Conservation (phyloP, 1,140 invertebrate genomes). For the Mizuhopecten yessoensis region DNA sequence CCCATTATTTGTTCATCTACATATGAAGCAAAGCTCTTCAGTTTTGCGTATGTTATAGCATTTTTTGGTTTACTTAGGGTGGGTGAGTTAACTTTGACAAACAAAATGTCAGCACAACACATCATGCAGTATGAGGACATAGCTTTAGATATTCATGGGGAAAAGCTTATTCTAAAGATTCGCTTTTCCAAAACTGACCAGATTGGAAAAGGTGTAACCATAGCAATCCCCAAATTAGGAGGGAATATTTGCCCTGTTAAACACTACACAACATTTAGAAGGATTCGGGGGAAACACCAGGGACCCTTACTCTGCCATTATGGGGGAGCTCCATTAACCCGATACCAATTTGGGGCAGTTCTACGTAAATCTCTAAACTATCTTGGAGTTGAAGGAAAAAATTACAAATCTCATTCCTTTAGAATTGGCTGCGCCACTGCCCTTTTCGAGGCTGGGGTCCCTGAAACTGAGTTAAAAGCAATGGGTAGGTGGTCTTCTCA, state of each 20-base stretch:
- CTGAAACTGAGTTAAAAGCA: too few species aligned
- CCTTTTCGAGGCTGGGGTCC: too few species aligned
- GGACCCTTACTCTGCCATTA: conserved; percentile 42
- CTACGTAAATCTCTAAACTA: conserved; percentile 21
- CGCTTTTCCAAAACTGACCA: background rate
- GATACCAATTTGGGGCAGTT: conserved; percentile 24
- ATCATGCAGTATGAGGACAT: background rate
- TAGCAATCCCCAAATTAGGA: background rate
- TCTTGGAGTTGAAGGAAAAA: background rate
- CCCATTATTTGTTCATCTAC: background rate
- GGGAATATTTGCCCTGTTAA: background rate
- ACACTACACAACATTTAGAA: background rate
- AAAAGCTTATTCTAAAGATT: background rate
- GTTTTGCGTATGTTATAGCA: conserved; percentile 37
- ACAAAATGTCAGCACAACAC: background rate
- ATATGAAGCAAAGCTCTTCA: conserved; percentile 40
- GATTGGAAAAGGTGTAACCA: background rate
- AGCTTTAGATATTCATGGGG: background rate
- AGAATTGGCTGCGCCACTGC: background rate
- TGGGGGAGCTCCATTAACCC: conserved; percentile 32
- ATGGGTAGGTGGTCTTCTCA: too few species aligned
- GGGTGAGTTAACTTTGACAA: background rate
- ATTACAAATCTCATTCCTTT: conserved; percentile 12
- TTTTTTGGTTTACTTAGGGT: conserved; percentile 46
- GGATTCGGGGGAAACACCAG: background rate